Evolutionary conservation across 2,113 vertebrate species (phyloP).

Genomic region (Lophotis ruficrista): DNA sequence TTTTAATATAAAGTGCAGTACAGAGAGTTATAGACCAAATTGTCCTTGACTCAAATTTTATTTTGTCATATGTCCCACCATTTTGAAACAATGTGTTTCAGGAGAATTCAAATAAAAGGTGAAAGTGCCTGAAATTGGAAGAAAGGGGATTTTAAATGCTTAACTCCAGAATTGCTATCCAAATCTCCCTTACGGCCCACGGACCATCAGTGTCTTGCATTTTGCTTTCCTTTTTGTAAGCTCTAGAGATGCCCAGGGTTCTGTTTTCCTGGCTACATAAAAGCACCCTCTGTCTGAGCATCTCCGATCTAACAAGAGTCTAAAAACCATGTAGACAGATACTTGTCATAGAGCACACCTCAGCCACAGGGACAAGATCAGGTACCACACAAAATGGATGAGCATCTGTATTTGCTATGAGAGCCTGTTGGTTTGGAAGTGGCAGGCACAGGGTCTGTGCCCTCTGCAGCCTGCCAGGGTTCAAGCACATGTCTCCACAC

Average conservation of each 20-base stretch:
- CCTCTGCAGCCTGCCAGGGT: neutral
- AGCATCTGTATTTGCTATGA: neutral
- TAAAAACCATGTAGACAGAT: neutral
- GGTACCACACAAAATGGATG: neutral
- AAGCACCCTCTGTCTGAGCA: neutral
- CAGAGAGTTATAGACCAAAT: neutral
- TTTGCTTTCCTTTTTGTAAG: neutral
- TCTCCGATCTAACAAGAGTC: neutral
- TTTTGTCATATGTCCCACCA: accelerated
- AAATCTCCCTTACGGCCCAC: neutral
- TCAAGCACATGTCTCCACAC: neutral
- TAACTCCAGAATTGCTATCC: neutral
- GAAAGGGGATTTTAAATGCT: neutral
- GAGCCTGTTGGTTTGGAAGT: neutral
- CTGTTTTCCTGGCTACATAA: neutral
- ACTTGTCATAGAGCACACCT: neutral
- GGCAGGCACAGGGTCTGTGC: accelerated
- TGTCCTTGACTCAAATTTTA: neutral
- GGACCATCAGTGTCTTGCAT: neutral
- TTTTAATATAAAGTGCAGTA: neutral
- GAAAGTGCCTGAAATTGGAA: neutral
- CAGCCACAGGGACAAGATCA: neutral
- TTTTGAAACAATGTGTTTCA: neutral
- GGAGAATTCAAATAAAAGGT: neutral
- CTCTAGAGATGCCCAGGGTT: neutral